Conservation (phyloP, 2,113 vertebrate genomes). For the Zingel zingel region DNA sequence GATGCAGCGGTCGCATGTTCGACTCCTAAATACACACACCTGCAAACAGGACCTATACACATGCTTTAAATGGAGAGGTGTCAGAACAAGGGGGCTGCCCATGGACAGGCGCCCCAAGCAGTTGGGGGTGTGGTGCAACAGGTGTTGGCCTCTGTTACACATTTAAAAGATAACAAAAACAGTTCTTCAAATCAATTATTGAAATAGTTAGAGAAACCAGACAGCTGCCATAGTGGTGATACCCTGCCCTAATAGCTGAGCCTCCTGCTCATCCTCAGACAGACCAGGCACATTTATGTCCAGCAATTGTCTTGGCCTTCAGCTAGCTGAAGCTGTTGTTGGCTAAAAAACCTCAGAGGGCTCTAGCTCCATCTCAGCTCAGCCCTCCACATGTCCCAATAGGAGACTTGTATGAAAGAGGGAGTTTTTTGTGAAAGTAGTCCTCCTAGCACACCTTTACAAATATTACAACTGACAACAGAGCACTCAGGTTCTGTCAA, state of each 20-base stretch:
- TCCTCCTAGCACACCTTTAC: not conserved
- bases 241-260: not conserved
- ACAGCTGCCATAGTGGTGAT: not conserved
- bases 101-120: too few species aligned
- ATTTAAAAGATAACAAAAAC: not conserved
- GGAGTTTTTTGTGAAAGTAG: not conserved
- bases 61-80: too few species aligned
- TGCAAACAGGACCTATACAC: too few species aligned
- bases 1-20: too few species aligned
- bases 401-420: not conserved
- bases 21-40: too few species aligned
- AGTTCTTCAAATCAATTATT: not conserved
- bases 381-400: not conserved
- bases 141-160: not conserved
- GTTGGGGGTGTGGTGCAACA: not conserved
- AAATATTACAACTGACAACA: not conserved
- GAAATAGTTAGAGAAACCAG: not conserved
- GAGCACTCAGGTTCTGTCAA: not conserved
- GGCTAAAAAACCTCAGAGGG: not conserved
- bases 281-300: not conserved
- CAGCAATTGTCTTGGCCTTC: not conserved
- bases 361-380: not conserved
- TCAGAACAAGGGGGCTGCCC: too few species aligned
- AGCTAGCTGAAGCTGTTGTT: slow-evolving; percentile 6
- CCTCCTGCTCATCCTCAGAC: not conserved